These are phyloP conservation scores for Magallana nippona DNA, from an alignment of 2,888 invertebrate species.

Conservation along the genomic window DNA sequence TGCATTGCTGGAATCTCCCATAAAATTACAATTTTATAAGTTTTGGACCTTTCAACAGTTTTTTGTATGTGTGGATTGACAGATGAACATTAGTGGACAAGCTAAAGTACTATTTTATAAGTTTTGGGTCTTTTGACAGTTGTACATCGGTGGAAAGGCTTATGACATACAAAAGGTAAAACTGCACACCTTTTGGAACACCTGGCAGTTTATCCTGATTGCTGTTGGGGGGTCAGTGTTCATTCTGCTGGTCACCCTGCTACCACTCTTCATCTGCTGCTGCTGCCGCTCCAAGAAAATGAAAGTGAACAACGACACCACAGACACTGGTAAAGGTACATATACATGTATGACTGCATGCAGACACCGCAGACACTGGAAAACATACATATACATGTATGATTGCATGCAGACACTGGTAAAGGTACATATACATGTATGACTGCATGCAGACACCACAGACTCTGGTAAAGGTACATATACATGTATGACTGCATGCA, in stretches of 20 bases:
- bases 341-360: not conserved
- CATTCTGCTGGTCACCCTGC: conserved; percentile 50
- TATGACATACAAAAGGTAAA: conserved; percentile 52
- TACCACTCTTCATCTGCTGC: conserved; percentile 51
- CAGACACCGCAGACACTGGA: not conserved
- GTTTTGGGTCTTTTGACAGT: not conserved
- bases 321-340: not conserved
- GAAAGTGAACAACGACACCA: not conserved
- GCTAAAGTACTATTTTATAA: no score
- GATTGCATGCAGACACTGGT: no score
- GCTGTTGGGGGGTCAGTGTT: conserved; percentile 54
- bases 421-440: no score
- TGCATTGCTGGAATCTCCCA: no score
- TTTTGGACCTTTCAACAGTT: no score
- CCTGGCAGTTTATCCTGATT: conserved; percentile 62
- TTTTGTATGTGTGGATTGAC: no score
- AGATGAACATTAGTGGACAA: no score
- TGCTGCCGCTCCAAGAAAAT: conserved; percentile 39
- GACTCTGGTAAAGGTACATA: not conserved
- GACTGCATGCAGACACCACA: no score
- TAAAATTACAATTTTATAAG: no score
- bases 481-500: not conserved
- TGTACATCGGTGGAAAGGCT: conserved; percentile 48
- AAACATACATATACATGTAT: no score
- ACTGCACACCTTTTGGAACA: conserved; percentile 57